Conservation (phyloP, 2,113 vertebrate genomes). For the Serinus canaria region DNA sequence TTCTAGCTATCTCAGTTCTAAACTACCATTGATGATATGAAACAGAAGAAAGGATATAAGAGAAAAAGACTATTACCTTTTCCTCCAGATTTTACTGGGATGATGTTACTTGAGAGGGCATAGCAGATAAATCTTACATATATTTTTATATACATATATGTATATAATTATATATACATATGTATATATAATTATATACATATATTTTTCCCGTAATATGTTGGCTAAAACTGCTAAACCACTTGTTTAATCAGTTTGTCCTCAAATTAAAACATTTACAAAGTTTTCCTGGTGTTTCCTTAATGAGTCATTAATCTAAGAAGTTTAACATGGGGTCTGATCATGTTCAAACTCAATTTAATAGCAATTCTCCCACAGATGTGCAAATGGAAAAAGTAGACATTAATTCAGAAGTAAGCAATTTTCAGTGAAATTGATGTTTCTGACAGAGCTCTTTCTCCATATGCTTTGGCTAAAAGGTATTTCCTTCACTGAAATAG, state of each 20-base stretch:
- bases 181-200: too few species aligned
- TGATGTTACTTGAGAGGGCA: neutral
- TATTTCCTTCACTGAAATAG: constrained; percentile 23
- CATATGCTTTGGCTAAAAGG: neutral
- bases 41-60: neutral
- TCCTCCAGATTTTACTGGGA: neutral
- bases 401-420: neutral
- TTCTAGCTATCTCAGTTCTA: neutral
- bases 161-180: too few species aligned
- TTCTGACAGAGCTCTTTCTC: constrained; percentile 8
- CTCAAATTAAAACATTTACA: constrained; percentile 17
- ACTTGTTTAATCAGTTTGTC: neutral
- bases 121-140: neutral
- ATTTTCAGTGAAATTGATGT: constrained; percentile 20
- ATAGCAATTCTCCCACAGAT: neutral
- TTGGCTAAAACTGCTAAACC: constrained; percentile 8
- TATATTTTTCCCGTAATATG: neutral
- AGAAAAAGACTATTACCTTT: neutral
- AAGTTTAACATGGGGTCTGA: neutral
- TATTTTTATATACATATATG: too few species aligned
- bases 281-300: constrained; percentile 2
- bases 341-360: neutral
- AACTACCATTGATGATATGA: neutral
- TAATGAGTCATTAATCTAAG: neutral
- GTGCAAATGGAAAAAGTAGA: neutral